Base-by-base conservation (phyloP, 2,797 vertebrate species). In the Platyrinchus mystaceus region DNA sequence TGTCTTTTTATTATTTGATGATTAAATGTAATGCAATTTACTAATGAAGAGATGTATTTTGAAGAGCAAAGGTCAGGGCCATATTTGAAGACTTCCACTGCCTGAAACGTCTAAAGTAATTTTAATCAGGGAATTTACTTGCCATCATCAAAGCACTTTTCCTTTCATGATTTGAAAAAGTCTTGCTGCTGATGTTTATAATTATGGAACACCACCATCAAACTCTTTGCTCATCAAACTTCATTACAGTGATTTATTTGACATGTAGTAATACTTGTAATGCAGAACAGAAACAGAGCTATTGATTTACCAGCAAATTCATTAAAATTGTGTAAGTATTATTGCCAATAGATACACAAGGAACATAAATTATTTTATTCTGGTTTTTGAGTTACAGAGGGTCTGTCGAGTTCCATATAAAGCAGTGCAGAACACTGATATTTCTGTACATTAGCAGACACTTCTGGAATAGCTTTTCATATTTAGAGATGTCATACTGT, bases 221-320 rank as follows among this genome's bases (percentile, higher is more conserved):
- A 94, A 96, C 94, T 82, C 95, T 94, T 96, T 96, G 79, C 96
- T 97, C 95, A 96, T 97, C 97, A 97, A 92, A 96, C 96, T 97
- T 96, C 93, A 94, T 96, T 97, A 96, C 87, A 95, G 47, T 96
- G 97, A 97, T 97, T 98, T 97, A 97, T 97, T 96, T 96, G 95
- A 97, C 73, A 27, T 95, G 83, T 77, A 82, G 93, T 79, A 84
- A 95, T 97, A 96, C 91, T 97, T 64, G 9, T 97, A 96, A 97
- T 97, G 89, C 89, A 95, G 95, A 98, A 96, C 97, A 98, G 97
- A 97, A 97, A 94, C 94, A 75, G 90, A 94, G 67, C 87, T 93
- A 94, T 94, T 63, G 95, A 91, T 97, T 96, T 95, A 97, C 97
- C 96, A 95, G 73, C 90, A 95, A 95, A 96, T 94, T 96, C 93